Percentiles rank a stretch among this genome's conserved stretches.
Conservation (phyloP, 2,888 invertebrate genomes). For the Stenodera caucasica region DNA sequence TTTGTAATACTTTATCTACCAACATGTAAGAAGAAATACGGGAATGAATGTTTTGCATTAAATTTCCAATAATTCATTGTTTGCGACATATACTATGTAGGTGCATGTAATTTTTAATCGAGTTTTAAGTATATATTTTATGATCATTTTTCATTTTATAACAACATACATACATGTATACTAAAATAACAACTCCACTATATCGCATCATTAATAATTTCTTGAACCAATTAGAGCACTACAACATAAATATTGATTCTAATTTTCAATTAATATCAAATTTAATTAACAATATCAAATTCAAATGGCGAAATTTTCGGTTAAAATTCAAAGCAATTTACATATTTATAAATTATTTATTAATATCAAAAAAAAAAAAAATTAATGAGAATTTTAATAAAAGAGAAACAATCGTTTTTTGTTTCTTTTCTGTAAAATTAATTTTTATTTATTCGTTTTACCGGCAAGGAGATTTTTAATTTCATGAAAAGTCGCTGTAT, state of each 20-base stretch:
- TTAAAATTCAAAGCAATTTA: background rate
- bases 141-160: background rate
- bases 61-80: background rate
- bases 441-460: background rate
- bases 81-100: constrained; percentile 1
- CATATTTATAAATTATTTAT: background rate
- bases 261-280: background rate
- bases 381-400: no score
- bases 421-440: background rate
- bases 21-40: background rate
- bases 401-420: no score
- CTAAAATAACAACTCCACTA: background rate
- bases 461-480: background rate
- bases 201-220: background rate
- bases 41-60: background rate
- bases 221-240: background rate
- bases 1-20: background rate
- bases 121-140: constrained; percentile 5
- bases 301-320: background rate
- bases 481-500: background rate
- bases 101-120: constrained; percentile 7
- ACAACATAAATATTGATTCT: background rate
- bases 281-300: constrained; percentile 1
- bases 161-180: background rate
- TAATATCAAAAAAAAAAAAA: no score